Evolutionary conservation across 2,113 vertebrate species (phyloP), one percentile per base, ranked within the genome.

Genomic region (Percina caprodes): DNA sequence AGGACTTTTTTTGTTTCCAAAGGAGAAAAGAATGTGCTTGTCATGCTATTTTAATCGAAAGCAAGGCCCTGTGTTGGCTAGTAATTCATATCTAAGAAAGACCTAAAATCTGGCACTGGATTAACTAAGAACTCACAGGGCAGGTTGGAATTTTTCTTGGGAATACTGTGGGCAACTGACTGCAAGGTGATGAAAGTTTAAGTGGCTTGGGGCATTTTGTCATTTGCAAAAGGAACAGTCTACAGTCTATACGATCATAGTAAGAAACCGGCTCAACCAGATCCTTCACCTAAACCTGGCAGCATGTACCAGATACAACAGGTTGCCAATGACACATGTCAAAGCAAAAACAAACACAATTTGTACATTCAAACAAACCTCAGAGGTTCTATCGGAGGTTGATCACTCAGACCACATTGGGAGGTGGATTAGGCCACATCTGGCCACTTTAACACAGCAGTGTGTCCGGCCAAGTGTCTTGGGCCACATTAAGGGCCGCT

Each of bases 181-280:
- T 55, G 48, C 55, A 46, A 39, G 54, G 30, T 39, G 67, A 66
- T 58, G 76, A 66, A 73, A 46, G 65, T 80, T 13, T 21, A 35
- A 66, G 62, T 61, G 63, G 60, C 56, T 62, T 12, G 48, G 35
- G 63, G 60, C 45, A 30, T 26, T 55, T 58, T 65, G 77, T 75
- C 72, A 5, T 42, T 79, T 69, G 71, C 59, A 78, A 85, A 23
- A 52, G 5, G 18, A 68, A 82, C n/a, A 52, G 7, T n/a, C n/a
- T n/a, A 80, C 55, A 83, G 78, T 42, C 39, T 42, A 11, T 42
- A 80, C 42, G 51, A 52, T 69, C 68, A 74, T 46, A 54, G 82
- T 11, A 60, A 77, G 30, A 90, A 92, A 94, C 93, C 76, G 12
- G 93, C 85, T 91, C 24, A 84, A 90, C 92, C 82, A 74, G 91